A percentile compares a stretch with the other conserved stretches of the same genome.
phyloP scores from a whole-genome alignment of 2,113 vertebrate genomes.

The Notiomystis cincta region DNA sequence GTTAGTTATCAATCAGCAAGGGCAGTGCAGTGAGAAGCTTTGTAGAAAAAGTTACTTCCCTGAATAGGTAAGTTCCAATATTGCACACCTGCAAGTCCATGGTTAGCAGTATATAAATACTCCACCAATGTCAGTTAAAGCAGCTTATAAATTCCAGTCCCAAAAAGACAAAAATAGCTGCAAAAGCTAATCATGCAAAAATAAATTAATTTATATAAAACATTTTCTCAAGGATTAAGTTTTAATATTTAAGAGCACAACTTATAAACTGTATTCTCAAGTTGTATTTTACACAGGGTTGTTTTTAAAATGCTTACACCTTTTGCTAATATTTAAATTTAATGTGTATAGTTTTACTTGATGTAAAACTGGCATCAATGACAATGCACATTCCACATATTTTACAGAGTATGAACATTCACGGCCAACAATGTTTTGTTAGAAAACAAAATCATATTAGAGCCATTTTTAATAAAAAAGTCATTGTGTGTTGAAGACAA shows the following conservation, averaged over 20 bases:
- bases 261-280: neutral
- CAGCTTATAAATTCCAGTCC: neutral
- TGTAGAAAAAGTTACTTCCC: neutral
- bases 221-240: neutral
- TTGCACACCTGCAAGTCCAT: neutral
- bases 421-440: neutral
- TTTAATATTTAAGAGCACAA: neutral
- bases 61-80: neutral
- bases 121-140: neutral
- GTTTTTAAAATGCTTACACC: neutral
- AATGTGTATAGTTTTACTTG: neutral
- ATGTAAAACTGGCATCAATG: neutral
- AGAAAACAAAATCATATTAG: neutral
- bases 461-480: neutral
- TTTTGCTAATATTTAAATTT: neutral
- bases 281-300: neutral
- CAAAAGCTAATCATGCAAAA: neutral
- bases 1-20: neutral
- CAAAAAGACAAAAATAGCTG: neutral
- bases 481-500: neutral
- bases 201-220: neutral
- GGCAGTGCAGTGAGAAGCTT: neutral
- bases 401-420: neutral
- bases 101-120: neutral
- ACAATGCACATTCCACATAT: neutral